Evolutionary conservation across 1,140 invertebrate genomes (phyloP), one percentile per base, ranked within the genome.

Genomic region (Dufourea novaeangliae): DNA sequence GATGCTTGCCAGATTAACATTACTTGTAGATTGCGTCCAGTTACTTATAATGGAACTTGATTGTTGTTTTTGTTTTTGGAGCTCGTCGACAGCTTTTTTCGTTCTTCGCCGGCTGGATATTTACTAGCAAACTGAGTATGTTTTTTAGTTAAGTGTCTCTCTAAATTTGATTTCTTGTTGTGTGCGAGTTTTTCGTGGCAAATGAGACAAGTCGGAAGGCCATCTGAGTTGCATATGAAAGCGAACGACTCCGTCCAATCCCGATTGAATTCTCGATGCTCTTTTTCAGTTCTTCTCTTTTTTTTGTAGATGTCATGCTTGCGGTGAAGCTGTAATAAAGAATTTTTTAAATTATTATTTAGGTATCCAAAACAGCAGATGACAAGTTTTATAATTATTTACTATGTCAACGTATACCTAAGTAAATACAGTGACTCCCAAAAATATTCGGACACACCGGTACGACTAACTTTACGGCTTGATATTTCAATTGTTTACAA

Each of bases 1-100:
- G 57, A 86, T 88, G 64, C 83, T 89, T 86, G 83, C 79, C 66
- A 84, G 10, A 88, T 89, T 86, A 75, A 82, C 59, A 87, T 87
- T 85, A 52, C 56, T 89, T n/a, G 80, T 59, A 86, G 83, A 88
- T 88, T 89, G 82, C 76, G 50, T 84, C 88, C 85, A 89, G 79
- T 79, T 80, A 88, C 69, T 86, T 5, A 70, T 57, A 22, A 70
- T 20, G 12, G 46, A 74, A 64, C 11, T 64, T 74, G 71, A 74
- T 41, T 17, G 11, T 50, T 74, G 4, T 74, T 74, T 29, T 81
- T 83, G 69, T 80, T 72, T 86, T 72, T 88, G 83, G 59, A 85
- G 86, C 64, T 89, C 83, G 20, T 88, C 78, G 44, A 87, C 87
- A 50, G 86, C 85, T 89, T 87, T 89, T 86, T 86, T 59, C 73